Conservation (phyloP, 2,797 vertebrate genomes). For the Enteromius fasciolatus region DNA sequence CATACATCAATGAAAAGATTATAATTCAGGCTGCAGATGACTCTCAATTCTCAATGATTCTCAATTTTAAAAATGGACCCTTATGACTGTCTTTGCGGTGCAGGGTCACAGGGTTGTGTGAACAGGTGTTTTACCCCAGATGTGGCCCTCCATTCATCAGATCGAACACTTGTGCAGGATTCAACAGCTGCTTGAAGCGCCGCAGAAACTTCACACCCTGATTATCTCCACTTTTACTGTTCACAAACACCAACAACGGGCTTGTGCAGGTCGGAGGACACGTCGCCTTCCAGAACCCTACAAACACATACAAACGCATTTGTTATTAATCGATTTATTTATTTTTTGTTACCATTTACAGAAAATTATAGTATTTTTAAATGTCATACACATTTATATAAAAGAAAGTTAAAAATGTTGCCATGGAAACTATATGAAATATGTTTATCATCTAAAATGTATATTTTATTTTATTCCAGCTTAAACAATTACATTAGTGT, state of each 20-base stretch:
- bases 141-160: slow-evolving; percentile 98
- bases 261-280: slow-evolving; percentile 94
- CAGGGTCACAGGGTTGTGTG: neutral
- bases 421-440: too few relatives aligned
- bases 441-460: neutral
- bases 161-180: slow-evolving; percentile 96
- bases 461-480: neutral
- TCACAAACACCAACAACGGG: slow-evolving; percentile 93
- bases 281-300: slow-evolving; percentile 96
- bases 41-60: too few relatives aligned
- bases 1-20: neutral
- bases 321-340: neutral
- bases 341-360: neutral
- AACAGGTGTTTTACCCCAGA: slow-evolving; percentile 81
- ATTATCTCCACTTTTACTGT: slow-evolving; percentile 97
- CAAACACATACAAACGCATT: neutral
- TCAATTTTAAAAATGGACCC: neutral
- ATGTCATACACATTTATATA: too few relatives aligned
- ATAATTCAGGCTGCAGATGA: neutral
- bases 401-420: too few relatives aligned
- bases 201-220: slow-evolving; percentile 96
- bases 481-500: too few relatives aligned
- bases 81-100: neutral
- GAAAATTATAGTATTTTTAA: too few relatives aligned
- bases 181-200: slow-evolving; percentile 94